These are phyloP conservation scores for Microplitis deprimator DNA, from an alignment of 2,888 invertebrate species.

Conservation along the genomic window DNA sequence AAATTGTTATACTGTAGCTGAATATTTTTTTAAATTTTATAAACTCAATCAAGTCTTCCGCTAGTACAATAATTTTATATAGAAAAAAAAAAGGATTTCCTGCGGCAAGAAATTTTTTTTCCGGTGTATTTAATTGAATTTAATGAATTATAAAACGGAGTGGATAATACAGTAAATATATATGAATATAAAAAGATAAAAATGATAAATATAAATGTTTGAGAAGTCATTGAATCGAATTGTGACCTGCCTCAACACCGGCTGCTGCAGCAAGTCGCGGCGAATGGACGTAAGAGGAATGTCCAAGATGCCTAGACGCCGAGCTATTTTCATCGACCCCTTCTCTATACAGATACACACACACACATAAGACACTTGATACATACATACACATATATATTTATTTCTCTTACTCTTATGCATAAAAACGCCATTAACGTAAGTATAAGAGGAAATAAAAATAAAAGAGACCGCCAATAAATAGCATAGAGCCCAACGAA, in stretches of 20 bases:
- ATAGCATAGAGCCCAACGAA: constrained; percentile 6
- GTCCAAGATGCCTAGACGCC: constrained; percentile 50
- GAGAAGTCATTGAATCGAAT: constrained; percentile 3
- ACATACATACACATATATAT: constrained; percentile 11
- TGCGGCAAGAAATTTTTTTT: too few relatives aligned
- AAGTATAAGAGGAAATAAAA: constrained; percentile 3
- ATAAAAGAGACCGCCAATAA: constrained; percentile 23
- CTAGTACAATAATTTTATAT: too few relatives aligned
- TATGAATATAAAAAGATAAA: not conserved
- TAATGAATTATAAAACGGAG: not conserved
- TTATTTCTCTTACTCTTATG: constrained; percentile 10
- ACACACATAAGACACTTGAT: constrained; percentile 17
- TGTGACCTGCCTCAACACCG: constrained; percentile 40
- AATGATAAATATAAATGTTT: constrained; percentile 10
- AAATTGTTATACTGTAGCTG: too few relatives aligned
- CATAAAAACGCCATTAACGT: constrained; percentile 7
- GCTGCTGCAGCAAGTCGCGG: constrained; percentile 37
- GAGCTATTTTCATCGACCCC: constrained; percentile 50
- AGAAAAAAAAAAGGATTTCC: too few relatives aligned
- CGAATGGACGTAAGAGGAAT: constrained; percentile 51
- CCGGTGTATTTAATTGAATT: too few relatives aligned
- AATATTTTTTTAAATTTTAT: too few relatives aligned
- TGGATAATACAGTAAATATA: not conserved
- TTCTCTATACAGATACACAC: constrained; percentile 13
- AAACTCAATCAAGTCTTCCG: too few relatives aligned